phyloP scores from a whole-genome alignment of 2,113 vertebrate species.

The Natator depressus region DNA sequence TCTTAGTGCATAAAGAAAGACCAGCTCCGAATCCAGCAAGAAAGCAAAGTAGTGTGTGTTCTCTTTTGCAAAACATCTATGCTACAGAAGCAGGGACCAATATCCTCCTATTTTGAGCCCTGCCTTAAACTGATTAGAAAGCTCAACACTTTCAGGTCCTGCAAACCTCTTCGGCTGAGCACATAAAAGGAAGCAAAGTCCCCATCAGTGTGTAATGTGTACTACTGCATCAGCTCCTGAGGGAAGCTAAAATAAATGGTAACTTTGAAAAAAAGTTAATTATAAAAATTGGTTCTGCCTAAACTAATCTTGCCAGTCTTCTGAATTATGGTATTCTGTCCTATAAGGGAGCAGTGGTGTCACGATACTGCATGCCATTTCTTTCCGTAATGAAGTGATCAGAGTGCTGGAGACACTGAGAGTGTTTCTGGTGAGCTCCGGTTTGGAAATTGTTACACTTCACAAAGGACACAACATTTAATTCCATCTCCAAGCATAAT shows the following conservation, averaged over 20 bases:
- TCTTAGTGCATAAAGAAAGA: neutral
- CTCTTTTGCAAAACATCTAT: neutral
- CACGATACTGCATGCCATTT: neutral
- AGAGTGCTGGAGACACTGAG: neutral
- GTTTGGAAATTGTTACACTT: neutral
- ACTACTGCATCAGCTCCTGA: neutral
- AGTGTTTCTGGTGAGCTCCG: neutral
- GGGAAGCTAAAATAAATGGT: neutral
- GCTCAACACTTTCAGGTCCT: neutral
- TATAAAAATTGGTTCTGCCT: neutral
- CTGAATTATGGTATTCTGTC: neutral
- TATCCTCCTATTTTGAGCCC: neutral
- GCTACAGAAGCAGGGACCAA: neutral
- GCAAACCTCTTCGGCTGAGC: neutral
- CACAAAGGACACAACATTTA: neutral
- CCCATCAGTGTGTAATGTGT: neutral
- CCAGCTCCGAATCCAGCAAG: neutral
- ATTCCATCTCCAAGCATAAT: neutral
- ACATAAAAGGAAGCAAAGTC: neutral
- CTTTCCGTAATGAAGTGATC: neutral
- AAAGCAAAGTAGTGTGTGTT: neutral
- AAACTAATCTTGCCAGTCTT: neutral
- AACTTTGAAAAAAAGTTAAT: neutral
- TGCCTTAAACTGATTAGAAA: neutral
- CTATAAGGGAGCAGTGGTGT: neutral